Evolutionary conservation across 2,888 invertebrate genomes (phyloP).

Genomic region (Pantelozetes paolii): DNA sequence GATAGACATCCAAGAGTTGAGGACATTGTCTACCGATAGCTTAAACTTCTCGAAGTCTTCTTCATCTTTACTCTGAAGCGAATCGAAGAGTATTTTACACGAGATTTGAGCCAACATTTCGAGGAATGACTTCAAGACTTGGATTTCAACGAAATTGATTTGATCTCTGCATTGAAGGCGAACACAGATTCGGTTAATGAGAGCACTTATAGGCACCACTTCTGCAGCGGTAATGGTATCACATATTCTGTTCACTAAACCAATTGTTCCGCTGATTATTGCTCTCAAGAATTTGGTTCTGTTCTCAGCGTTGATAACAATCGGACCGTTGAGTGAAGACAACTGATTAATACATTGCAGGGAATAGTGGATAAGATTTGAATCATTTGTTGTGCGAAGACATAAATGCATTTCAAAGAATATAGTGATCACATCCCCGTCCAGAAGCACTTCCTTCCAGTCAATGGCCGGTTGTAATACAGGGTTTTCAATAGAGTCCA

Average conservation of each 20-base stretch:
- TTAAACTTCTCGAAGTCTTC: constrained; percentile 57
- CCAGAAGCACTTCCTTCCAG: constrained; percentile 73
- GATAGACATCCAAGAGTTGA: constrained; percentile 65
- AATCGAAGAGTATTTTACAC: constrained; percentile 43
- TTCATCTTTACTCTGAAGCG: constrained; percentile 22
- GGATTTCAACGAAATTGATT: constrained; percentile 29
- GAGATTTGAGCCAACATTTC: constrained; percentile 36
- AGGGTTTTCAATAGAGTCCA: constrained; percentile 42
- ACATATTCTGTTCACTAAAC: constrained; percentile 28
- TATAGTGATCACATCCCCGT: constrained; percentile 67
- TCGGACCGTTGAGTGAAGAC: constrained; percentile 63
- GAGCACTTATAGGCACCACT: constrained; percentile 19
- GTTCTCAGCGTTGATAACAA: constrained; percentile 57
- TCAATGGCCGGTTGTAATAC: constrained; percentile 56
- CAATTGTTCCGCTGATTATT: constrained; percentile 57
- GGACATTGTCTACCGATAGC: constrained; percentile 66
- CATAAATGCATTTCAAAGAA: constrained; percentile 63
- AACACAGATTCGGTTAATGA: constrained; percentile 41
- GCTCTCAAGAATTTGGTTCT: constrained; percentile 59
- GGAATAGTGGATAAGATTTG: constrained; percentile 65
- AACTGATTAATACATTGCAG: constrained; percentile 77
- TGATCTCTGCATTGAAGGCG: constrained; percentile 36
- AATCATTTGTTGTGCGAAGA: constrained; percentile 19
- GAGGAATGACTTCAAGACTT: constrained; percentile 25
- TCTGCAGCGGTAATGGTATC: constrained; percentile 35